Evolutionary conservation across 1,140 invertebrate species (phyloP).

Genomic region (Atopsyche davidsoni): DNA sequence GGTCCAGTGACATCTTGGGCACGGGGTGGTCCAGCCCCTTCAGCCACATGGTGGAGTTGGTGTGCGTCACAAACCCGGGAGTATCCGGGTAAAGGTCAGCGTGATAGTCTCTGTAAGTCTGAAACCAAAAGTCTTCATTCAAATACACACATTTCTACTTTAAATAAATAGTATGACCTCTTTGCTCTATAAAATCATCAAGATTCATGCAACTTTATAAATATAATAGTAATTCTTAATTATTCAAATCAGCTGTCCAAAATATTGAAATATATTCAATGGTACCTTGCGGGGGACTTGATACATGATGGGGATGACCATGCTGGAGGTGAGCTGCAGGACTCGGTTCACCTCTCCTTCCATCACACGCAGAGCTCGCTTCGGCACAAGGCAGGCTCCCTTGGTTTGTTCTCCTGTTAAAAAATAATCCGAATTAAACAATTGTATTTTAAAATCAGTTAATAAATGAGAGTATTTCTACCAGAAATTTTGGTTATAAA

Average conservation of each 20-base stretch:
- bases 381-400: slow-evolving; percentile 85
- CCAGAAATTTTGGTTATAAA: not conserved
- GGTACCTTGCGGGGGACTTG: slow-evolving; percentile 85
- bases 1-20: slow-evolving; percentile 75
- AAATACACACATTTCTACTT: no score
- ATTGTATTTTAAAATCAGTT: not conserved
- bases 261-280: slow-evolving; percentile 4
- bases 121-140: slow-evolving; percentile 32
- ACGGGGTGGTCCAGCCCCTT: slow-evolving; percentile 63
- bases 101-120: slow-evolving; percentile 92
- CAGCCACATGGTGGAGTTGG: slow-evolving; percentile 73
- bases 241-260: no score
- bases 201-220: no score
- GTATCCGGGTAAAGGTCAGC: slow-evolving; percentile 90
- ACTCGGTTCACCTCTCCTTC: slow-evolving; percentile 89
- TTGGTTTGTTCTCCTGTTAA: slow-evolving; percentile 77
- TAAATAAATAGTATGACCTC: no score
- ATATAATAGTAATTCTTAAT: no score
- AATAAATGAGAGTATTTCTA: no score
- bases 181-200: no score
- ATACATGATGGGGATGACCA: slow-evolving; percentile 87
- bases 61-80: slow-evolving; percentile 63
- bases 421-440: not conserved
- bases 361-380: slow-evolving; percentile 89
- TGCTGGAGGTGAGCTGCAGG: slow-evolving; percentile 74